phyloP scores from a whole-genome alignment of 2,113 vertebrate species.

The Cyprinodon tularosa region DNA sequence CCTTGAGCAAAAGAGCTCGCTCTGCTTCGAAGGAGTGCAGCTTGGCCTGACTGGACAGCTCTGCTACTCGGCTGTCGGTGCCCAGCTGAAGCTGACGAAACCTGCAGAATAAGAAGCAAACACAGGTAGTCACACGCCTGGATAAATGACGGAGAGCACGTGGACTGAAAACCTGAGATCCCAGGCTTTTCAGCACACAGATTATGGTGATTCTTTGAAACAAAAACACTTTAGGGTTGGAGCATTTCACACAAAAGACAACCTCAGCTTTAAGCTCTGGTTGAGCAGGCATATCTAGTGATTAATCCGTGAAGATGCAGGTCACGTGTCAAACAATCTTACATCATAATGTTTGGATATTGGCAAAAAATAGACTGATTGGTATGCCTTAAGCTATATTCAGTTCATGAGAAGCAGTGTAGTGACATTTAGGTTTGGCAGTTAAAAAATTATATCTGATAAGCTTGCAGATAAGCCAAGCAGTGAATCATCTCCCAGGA shows the following conservation, averaged over 20 bases:
- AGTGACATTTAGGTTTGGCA: slow-evolving; percentile 11
- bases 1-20: slow-evolving; percentile 89
- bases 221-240: neutral
- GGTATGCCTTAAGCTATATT: slow-evolving; percentile 3
- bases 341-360: neutral
- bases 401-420: neutral
- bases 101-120: slow-evolving; percentile 64
- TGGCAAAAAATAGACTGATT: slow-evolving; percentile 11
- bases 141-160: neutral
- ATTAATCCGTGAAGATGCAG: neutral
- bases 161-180: neutral
- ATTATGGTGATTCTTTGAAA: neutral
- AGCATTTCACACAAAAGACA: slow-evolving; percentile 9
- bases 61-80: slow-evolving; percentile 87
- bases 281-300: neutral
- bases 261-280: slow-evolving; percentile 13
- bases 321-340: neutral
- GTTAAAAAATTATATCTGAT: neutral
- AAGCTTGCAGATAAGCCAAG: slow-evolving; percentile 35
- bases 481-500: slow-evolving; percentile 43
- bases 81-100: slow-evolving; percentile 91
- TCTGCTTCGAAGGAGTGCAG: slow-evolving; percentile 93
- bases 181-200: slow-evolving; percentile 18
- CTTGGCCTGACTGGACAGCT: slow-evolving; percentile 91
- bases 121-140: neutral